Evolutionary conservation across 2,797 vertebrate genomes (phyloP), one percentile per base, ranked within the genome.

Genomic region (Aulostomus chinensis): DNA sequence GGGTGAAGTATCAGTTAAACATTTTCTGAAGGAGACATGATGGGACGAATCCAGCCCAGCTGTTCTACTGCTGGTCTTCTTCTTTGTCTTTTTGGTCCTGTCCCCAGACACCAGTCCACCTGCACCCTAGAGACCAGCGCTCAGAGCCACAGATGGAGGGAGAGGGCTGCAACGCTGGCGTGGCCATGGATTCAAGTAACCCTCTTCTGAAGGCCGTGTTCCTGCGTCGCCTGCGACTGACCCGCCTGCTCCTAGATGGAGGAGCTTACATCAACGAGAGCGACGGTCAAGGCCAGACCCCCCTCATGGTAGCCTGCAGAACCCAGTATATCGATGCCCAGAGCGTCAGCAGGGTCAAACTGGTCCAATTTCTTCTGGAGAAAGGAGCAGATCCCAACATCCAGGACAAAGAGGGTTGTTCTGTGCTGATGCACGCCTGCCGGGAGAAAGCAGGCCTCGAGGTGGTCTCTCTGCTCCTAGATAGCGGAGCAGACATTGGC

Each of bases 201-300:
- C 94, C 95, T 3, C 81, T 98, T 48, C 92, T 97, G 15, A 93
- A 86, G 78, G 95, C 96, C 0, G 95, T 97, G 10, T 94, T 93
- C 62, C 92, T 94, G 32, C 88, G 95, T 31, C 91, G 94, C 5
- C 90, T 97, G n/a, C 91, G 94, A 3, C 92, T 98, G 22, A 94
- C 95, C 0, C 86, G 96, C 2, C 91, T 98, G 36, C 75, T 98
- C 1, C 74, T 98, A 4, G 96, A 98, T 65, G 95, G 95, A 0
- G 95, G 95, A 0, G 94, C 95, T 36, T 98, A 96, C 61, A 79
- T 98, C 68, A 97, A 98, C 0, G 95, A 98, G 77, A 98, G 96
- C 53, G 95, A 98, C 7, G 78, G 94, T 53, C 80, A 88, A 0
- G 95, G 95, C 0, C 93, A 94, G 78, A 98, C 96, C 0, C 94